Conservation (phyloP, 2,797 vertebrate species). For the Tragopan temminckii region DNA sequence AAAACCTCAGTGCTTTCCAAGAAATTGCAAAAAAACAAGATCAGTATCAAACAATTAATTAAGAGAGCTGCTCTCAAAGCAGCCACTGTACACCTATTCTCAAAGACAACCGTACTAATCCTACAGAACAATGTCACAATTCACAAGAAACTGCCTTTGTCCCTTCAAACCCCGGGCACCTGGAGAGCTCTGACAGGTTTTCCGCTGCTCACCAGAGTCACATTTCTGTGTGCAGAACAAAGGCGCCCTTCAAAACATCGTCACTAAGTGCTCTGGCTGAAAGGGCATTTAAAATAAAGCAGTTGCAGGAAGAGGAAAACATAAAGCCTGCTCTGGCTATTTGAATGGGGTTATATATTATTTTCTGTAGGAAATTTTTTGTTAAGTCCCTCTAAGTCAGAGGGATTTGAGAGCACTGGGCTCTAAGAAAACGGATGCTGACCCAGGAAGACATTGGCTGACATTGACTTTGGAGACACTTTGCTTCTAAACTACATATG, state of each 20-base stretch:
- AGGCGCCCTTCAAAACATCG: constrained; percentile 39
- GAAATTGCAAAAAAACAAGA: neutral
- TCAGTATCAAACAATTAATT: neutral
- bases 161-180: constrained; percentile 4
- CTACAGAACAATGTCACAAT: neutral
- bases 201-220: constrained; percentile 37
- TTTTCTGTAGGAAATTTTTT: neutral
- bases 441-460: neutral
- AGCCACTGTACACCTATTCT: neutral
- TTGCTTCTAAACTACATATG: rapidly evolving
- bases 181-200: constrained; percentile 14
- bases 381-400: neutral
- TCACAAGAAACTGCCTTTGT: constrained; percentile 21
- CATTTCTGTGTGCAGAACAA: neutral
- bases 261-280: constrained; percentile 43
- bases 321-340: neutral
- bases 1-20: neutral
- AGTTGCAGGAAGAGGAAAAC: neutral
- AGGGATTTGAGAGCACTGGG: neutral
- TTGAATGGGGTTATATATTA: neutral
- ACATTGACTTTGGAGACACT: neutral
- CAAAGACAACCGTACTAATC: neutral
- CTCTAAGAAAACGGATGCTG: neutral
- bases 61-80: neutral
- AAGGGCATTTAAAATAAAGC: constrained; percentile 35